These are phyloP conservation scores for Clarias laeviceps DNA, from an alignment of 2,797 vertebrate genomes.

Conservation along the genomic window DNA sequence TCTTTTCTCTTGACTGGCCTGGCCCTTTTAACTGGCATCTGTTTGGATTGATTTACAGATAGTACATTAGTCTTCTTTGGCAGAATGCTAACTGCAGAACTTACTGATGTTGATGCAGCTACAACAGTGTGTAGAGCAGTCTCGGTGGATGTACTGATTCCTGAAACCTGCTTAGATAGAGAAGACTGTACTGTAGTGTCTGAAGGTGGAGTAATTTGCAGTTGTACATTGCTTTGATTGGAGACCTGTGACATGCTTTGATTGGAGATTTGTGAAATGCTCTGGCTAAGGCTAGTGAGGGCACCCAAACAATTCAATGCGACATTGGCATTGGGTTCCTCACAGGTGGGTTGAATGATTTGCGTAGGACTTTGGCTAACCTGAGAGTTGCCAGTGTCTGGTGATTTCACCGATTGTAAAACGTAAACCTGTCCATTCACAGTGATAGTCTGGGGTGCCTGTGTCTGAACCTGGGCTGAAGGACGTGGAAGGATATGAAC, in stretches of 20 bases:
- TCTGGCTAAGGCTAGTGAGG: constrained; percentile 95
- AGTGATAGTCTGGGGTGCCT: constrained; percentile 92
- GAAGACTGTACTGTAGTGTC: constrained; percentile 72
- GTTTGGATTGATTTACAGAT: constrained; percentile 76
- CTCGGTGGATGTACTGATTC: constrained; percentile 58
- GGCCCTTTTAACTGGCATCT: constrained; percentile 75
- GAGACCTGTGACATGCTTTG: constrained; percentile 89
- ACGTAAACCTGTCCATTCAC: constrained; percentile 97
- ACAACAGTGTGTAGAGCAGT: constrained; percentile 61
- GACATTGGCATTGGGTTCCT: constrained; percentile 92
- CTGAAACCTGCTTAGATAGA: constrained; percentile 62
- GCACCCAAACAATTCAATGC: constrained; percentile 94
- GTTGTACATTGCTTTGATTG: constrained; percentile 80
- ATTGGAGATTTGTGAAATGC: constrained; percentile 90
- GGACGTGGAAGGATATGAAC: constrained; percentile 95
- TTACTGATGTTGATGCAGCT: constrained; percentile 55
- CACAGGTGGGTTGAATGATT: constrained; percentile 91
- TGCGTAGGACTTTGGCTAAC: constrained; percentile 82
- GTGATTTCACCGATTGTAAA: constrained; percentile 90
- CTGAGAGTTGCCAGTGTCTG: constrained; percentile 82
- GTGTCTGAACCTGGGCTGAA: constrained; percentile 77
- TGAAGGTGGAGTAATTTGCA: constrained; percentile 70
- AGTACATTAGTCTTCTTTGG: constrained; percentile 67
- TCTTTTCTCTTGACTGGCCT: constrained; percentile 76
- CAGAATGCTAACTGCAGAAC: constrained; percentile 63